Base-by-base conservation (phyloP, 2,797 vertebrate species). In the Podargus strigoides region DNA sequence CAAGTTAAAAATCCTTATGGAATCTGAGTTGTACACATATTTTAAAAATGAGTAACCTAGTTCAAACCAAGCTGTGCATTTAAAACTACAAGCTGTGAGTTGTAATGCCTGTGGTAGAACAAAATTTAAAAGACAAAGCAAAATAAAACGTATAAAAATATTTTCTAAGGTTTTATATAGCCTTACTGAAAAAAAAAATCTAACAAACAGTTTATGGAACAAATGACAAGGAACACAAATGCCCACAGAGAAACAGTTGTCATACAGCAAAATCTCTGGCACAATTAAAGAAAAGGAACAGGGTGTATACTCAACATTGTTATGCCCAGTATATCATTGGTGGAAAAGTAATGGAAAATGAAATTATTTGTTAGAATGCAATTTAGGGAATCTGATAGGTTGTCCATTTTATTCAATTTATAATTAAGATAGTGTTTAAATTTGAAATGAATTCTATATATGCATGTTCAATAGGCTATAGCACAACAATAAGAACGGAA, bases 371-470 rank as follows among this genome's bases (percentile, higher is more conserved):
- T 98, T 97, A 95, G 97, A 98, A 98, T 98, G 98, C 97, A 98
- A 98, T 98, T 98, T 98, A 97, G 94, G 96, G 96, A 97, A 97
- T 93, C 94, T 63, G 95, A 98, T 98, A 98, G 96, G 97, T 97
- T 98, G 98, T 91, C 97, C 95, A 97, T 98, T 98, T 98, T 98
- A 97, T 98, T 98, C 98, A 97, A 96, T 96, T 97, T 97, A 98
- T 98, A 98, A 98, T 98, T 98, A 98, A 98, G 98, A 98, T 98
- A 98, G 97, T 97, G 98, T 98, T 98, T 98, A 98, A 98, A 98
- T 98, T 97, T 97, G 97, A 98, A 98, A 98, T 98, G 98, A 98
- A 98, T 98, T 98, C 98, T 98, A 98, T 98, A 98, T 98, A 98
- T 98, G 98, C 98, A 98, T 97, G 97, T 98, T 98, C 98, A 98